Percentiles rank a stretch among this genome's conserved stretches.
Conservation (phyloP, 2,797 vertebrate genomes). For the Coluber constrictor region DNA sequence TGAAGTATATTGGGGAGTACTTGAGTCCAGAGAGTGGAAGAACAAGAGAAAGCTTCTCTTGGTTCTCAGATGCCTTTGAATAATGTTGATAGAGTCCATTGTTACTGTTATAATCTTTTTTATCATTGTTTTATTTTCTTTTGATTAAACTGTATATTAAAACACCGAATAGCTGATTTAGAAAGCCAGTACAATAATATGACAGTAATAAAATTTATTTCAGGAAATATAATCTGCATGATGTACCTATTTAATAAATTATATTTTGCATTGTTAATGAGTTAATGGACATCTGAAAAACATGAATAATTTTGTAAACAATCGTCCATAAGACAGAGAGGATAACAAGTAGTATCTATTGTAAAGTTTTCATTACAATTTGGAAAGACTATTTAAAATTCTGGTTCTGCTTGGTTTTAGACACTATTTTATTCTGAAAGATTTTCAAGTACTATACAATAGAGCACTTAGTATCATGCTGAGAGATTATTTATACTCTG, state of each 20-base stretch:
- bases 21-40: background rate
- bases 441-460: background rate
- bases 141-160: background rate
- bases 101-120: background rate
- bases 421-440: background rate
- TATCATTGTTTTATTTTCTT: background rate
- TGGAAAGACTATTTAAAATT: background rate
- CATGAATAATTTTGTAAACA: background rate
- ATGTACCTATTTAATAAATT: background rate
- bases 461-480: background rate
- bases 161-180: background rate
- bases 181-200: slow-evolving; percentile 21
- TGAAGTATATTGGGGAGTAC: background rate
- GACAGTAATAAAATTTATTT: slow-evolving; percentile 30
- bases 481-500: background rate
- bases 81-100: background rate
- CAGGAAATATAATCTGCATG: background rate
- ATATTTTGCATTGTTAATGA: slow-evolving; percentile 9
- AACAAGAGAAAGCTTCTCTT: background rate
- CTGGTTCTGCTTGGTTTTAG: slow-evolving; percentile 8
- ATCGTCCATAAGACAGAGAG: background rate
- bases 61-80: background rate
- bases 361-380: background rate
- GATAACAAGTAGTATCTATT: background rate
- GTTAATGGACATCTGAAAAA: slow-evolving; percentile 22